Conservation (phyloP, 2,113 vertebrate species). For the Vidua macroura region DNA sequence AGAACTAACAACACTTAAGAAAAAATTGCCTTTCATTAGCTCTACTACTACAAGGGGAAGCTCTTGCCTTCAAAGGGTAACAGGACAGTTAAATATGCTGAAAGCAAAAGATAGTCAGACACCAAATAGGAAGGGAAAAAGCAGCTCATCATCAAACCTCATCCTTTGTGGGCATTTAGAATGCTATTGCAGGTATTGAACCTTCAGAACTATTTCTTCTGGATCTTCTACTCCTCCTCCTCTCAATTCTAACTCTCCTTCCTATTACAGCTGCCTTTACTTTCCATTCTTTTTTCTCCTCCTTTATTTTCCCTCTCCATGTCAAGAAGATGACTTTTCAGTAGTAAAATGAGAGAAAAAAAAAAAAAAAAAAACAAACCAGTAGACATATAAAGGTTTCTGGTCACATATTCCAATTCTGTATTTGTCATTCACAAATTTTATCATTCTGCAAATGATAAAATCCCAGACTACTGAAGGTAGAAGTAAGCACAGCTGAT, state of each 20-base stretch:
- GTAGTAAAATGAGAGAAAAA: not conserved
- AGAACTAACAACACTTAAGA: not conserved
- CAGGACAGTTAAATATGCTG: not conserved
- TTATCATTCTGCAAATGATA: not conserved
- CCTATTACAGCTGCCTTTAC: not conserved
- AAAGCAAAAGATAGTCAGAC: not conserved
- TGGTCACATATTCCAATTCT: not conserved
- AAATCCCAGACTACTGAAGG: not conserved
- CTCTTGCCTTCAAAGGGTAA: not conserved
- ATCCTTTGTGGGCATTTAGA: not conserved
- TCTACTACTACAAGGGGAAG: not conserved
- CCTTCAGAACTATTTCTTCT: not conserved
- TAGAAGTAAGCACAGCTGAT: not conserved
- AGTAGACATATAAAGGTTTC: not conserved
- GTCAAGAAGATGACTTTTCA: not conserved
- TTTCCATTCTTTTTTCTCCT: not conserved
- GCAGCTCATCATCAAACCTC: not conserved
- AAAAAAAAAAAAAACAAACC: not conserved
- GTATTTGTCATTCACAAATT: not conserved
- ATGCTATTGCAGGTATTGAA: not conserved
- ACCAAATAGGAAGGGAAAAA: accelerated
- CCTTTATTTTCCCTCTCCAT: not conserved
- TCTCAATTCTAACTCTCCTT: not conserved
- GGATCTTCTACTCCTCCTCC: not conserved
- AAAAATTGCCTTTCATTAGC: not conserved